These are phyloP conservation scores for Ictalurus punctatus DNA, from an alignment of 2,113 vertebrate genomes.

Conservation along the genomic window DNA sequence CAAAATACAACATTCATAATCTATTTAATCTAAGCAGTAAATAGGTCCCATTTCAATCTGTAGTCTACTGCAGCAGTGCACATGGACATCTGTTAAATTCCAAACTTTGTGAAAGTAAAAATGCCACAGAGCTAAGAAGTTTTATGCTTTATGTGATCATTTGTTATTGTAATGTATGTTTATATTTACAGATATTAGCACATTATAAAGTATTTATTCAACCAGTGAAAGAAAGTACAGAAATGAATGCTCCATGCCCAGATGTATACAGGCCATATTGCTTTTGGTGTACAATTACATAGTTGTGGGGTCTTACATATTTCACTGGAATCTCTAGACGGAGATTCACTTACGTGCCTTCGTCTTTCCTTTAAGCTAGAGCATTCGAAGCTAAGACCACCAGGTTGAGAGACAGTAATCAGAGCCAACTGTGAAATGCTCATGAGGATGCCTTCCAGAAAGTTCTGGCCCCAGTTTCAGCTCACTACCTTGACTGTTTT, in stretches of 20 bases:
- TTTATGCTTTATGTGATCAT: not conserved
- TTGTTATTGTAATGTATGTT: not conserved
- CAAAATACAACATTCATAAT: not conserved
- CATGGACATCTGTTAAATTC: not conserved
- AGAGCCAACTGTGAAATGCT: constrained; percentile 30
- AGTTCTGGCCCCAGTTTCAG: not conserved
- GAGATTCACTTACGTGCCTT: constrained; percentile 24
- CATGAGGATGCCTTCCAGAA: not conserved
- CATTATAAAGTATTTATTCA: not conserved
- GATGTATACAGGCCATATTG: not conserved
- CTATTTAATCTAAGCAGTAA: not conserved
- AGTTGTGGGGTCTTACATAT: not conserved
- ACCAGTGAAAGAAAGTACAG: not conserved
- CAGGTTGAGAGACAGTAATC: constrained; percentile 16
- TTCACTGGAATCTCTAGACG: constrained; percentile 30
- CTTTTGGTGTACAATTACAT: not conserved
- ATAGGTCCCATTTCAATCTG: not conserved
- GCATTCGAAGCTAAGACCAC: constrained; percentile 29
- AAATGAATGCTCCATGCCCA: not conserved
- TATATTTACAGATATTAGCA: not conserved
- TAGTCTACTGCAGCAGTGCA: not conserved
- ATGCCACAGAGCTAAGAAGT: not conserved
- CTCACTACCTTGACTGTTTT: not conserved
- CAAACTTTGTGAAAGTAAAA: not conserved
- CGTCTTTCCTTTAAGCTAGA: constrained; percentile 24